Evolutionary conservation across 2,797 vertebrate species (phyloP).

Genomic region (Salmo trutta): DNA sequence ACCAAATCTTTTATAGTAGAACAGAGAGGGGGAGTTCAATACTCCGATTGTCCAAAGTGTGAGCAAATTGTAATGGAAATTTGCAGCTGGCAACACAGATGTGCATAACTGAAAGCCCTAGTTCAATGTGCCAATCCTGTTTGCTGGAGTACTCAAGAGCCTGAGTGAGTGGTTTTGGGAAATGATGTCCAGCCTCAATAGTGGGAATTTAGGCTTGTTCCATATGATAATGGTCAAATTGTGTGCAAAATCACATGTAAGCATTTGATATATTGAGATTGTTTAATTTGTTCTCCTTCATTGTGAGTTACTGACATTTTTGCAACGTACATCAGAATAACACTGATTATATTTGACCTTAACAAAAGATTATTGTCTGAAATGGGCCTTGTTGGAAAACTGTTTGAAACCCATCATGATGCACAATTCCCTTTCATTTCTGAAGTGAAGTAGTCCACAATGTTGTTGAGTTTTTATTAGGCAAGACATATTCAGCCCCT

Average conservation of each 20-base stretch:
- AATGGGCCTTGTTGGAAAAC: not conserved
- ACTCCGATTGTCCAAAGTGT: not conserved
- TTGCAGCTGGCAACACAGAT: not conserved
- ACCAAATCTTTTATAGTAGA: not conserved
- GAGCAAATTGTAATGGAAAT: not conserved
- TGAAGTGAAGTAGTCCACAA: not conserved
- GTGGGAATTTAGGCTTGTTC: not conserved
- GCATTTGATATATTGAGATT: not conserved
- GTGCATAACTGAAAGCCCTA: not conserved
- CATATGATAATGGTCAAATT: not conserved
- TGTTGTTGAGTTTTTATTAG: not conserved
- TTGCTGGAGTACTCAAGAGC: not conserved
- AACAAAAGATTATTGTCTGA: not conserved
- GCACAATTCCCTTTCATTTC: not conserved
- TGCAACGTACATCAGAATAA: not conserved
- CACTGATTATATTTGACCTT: not conserved
- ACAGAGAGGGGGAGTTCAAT: not conserved
- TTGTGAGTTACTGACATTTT: not conserved
- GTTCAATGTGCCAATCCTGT: constrained; percentile 8
- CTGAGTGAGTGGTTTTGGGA: not conserved
- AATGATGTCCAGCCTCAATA: not conserved
- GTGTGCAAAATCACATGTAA: not conserved
- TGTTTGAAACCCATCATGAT: not conserved
- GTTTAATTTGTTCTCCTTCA: not conserved
- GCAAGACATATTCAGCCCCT: not conserved